Evolutionary conservation across 2,113 vertebrate genomes (phyloP).

Genomic region (Laticauda colubrina): DNA sequence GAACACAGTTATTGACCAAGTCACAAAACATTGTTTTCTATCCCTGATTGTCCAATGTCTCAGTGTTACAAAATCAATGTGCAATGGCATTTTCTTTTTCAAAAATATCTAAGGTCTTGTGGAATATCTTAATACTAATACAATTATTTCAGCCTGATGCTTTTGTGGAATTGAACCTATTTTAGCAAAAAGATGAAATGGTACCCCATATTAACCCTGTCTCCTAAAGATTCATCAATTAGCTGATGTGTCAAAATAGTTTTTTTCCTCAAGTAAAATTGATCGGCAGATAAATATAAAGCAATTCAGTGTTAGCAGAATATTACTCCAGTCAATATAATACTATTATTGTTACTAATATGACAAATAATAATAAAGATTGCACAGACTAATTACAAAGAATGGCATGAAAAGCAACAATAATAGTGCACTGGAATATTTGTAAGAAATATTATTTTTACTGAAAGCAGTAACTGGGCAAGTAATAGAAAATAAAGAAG

Average conservation of each 20-base stretch:
- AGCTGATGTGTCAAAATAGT: not conserved
- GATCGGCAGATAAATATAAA: not conserved
- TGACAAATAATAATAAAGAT: not conserved
- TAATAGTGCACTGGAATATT: not conserved
- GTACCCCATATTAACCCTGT: not conserved
- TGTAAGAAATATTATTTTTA: not conserved
- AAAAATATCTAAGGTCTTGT: not conserved
- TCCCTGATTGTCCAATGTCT: not conserved
- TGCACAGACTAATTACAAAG: not conserved
- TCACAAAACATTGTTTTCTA: not conserved
- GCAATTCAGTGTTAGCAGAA: not conserved
- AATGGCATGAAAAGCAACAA: not conserved
- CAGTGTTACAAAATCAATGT: not conserved
- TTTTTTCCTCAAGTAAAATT: not conserved
- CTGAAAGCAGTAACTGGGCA: not conserved
- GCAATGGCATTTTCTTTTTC: not conserved
- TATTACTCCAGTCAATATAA: not conserved
- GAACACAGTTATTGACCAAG: not conserved
- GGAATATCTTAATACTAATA: not conserved
- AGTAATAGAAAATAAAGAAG: not conserved
- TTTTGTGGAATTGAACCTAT: not conserved
- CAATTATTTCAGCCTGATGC: not conserved
- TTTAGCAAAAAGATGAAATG: not conserved
- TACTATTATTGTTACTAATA: not conserved
- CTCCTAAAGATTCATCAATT: not conserved